Evolutionary conservation across 2,888 invertebrate species (phyloP), one percentile per base, ranked within the genome.

Genomic region (Dolomedes plantarius): DNA sequence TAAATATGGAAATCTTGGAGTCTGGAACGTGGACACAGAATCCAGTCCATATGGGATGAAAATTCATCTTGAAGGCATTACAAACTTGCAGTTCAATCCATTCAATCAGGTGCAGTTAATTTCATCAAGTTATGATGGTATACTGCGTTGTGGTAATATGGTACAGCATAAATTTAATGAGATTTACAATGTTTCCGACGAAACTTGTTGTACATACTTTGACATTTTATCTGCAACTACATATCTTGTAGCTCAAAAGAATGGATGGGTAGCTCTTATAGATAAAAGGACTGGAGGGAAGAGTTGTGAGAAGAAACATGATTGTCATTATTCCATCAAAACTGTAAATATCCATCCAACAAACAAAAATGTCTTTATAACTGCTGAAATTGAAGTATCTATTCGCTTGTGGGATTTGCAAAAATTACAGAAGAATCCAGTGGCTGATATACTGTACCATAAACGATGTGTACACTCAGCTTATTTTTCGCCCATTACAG

Each of bases 401-500:
- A 90, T 87, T 36, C 82, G 89, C 27, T 86, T 92, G 6, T 92
- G 91, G 91, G 92, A 92, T 83, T 32, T 91, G 28, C 89, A 92
- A 7, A 89, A 90, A 5, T 80, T 90, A 64, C 90, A 89, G 6
- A 89, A 89, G 29, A 89, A 89, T 32, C 89, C 88, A 62, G 89
- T 91, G 39, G 88, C 88, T 32, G 88, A 88, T 50, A 50, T 56
- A 5, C 46, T 89, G 9, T 89, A 88, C 67, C 90, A 90, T 80
- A 88, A 85, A 11, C 89, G 88, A 71, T 87, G 89, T 16, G 88
- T 92, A 0, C 90, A 90, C 36, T 91, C 91, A 86, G 92, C 92
- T 0, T 92, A 91, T 87, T 92, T 92, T 89, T 92, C 92, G 16
- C 91, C 91, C 0, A 67, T 91, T 29, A 90, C 90, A n/a, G 92